phyloP scores from a whole-genome alignment of 2,113 vertebrate species.

The Dicrurus megarhynchus region DNA sequence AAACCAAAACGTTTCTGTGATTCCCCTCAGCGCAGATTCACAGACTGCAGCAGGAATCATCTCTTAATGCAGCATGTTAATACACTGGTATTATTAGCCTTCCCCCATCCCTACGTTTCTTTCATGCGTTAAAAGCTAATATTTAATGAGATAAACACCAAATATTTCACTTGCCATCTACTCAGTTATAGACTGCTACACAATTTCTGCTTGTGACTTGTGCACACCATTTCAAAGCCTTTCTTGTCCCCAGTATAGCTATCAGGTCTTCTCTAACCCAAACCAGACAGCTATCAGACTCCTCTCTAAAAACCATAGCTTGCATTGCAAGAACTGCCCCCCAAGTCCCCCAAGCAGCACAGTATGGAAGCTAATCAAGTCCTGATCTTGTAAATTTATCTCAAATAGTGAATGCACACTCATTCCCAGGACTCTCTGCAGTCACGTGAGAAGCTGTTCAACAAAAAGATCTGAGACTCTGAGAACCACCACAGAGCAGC shows the following conservation, averaged over 20 bases:
- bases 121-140: background rate
- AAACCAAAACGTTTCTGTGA: background rate
- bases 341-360: background rate
- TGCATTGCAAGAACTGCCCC: background rate
- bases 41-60: background rate
- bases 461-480: background rate
- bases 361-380: background rate
- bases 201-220: background rate
- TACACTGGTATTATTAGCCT: background rate
- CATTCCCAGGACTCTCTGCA: background rate
- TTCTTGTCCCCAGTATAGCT: background rate
- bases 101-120: background rate
- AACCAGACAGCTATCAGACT: background rate
- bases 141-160: background rate
- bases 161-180: background rate
- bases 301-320: rapidly evolving
- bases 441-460: background rate
- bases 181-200: background rate
- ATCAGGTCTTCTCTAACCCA: background rate
- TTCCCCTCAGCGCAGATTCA: background rate
- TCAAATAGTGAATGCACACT: background rate
- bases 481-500: background rate
- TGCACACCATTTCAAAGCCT: background rate
- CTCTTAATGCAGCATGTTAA: background rate
- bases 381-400: background rate